These are phyloP conservation scores for Coleophora flavipennella DNA, from an alignment of 2,888 invertebrate genomes.

Conservation along the genomic window DNA sequence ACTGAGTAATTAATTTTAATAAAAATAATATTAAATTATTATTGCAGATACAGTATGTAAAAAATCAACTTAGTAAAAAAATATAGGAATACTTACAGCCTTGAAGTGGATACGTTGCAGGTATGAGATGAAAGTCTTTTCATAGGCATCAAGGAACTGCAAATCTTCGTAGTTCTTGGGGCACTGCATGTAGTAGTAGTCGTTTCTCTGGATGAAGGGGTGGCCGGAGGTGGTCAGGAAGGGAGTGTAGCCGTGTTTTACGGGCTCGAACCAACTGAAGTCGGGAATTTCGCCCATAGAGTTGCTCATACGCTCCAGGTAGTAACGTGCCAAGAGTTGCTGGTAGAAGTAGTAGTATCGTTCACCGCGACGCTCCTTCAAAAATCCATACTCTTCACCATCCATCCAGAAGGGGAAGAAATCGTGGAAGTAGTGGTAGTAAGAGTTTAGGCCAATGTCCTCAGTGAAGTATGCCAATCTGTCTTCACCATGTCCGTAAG, in stretches of 20 bases:
- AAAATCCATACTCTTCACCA: conserved; percentile 60
- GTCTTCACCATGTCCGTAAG: conserved; percentile 70
- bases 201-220: conserved; percentile 72
- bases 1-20: too few relatives aligned
- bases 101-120: conserved; percentile 70
- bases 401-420: conserved; percentile 77
- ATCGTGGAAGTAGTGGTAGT: conserved; percentile 76
- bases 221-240: conserved; percentile 25
- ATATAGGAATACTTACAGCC: conserved; percentile 63
- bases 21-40: too few relatives aligned
- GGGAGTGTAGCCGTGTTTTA: conserved; percentile 43
- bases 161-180: conserved; percentile 59
- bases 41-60: too few relatives aligned
- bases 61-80: too few relatives aligned
- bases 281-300: conserved; percentile 72
- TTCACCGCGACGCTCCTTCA: conserved; percentile 73
- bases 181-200: conserved; percentile 71
- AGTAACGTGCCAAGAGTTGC: conserved; percentile 79
- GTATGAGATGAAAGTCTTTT: conserved; percentile 65
- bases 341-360: conserved; percentile 77
- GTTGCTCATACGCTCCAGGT: conserved; percentile 78
- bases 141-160: conserved; percentile 74
- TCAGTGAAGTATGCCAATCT: conserved; percentile 79
- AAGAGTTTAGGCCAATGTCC: conserved; percentile 78
- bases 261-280: conserved; percentile 69